Evolutionary conservation across 1,140 invertebrate genomes (phyloP), one percentile per base, ranked within the genome.

Genomic region (Cotesia typhae): DNA sequence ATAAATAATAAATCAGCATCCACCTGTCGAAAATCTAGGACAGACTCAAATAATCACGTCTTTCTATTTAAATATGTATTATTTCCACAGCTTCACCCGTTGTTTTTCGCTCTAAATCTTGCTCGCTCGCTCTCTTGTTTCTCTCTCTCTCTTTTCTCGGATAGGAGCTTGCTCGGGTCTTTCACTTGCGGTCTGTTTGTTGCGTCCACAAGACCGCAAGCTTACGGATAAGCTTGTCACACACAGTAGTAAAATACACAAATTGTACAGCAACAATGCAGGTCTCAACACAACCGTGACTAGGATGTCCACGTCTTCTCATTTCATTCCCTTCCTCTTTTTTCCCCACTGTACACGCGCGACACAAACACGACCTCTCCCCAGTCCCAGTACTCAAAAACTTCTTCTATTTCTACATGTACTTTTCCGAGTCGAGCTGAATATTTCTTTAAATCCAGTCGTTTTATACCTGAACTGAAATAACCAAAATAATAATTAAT

Each of bases 1-100:
- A 2, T 28, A 28, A 28, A 28, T 28, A 28, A 28, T 28, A 17
- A 10, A 38, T 38, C 60, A 55, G 60, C 75, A 76, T 77, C 75
- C 59, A 51, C 63, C 47, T 17, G 37, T 65, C 41, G 60, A 65
- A 41, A 47, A 41, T 41, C 41, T 41, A 41, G 59, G 72, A 51
- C 65, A 52, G 12, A 35, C 28, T 36, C 28, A 63, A 17, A 41
- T 41, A 41, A 41, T 41, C 41, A 41, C 63, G 9, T 70, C 68
- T 70, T 70, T 70, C 41, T 70, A 41, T 41, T 41, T 41, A 41
- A 41, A 41, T 41, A 41, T 41, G 41, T 41, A 41, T 41, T 41
- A 41, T 36, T 60, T 63, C 59, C 68, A 6, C 68, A 61, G 17
- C 17, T 67, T 67, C 17, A n/a, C 20, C 65, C 36, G 63, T 65